phyloP scores from a whole-genome alignment of 2,888 invertebrate species.

The Dolichomitus sp. region DNA sequence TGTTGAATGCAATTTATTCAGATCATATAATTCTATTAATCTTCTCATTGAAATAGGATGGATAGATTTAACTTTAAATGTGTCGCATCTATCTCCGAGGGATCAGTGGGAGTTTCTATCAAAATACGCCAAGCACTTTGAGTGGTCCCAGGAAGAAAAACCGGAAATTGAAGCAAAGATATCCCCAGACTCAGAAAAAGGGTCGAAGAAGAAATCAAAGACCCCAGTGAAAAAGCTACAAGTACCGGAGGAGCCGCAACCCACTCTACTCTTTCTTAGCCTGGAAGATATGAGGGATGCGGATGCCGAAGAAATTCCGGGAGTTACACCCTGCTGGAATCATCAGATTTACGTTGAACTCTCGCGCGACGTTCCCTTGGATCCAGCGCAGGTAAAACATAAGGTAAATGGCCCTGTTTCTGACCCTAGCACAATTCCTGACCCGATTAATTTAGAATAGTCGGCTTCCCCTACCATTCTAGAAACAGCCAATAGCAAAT shows the following conservation, averaged over 20 bases:
- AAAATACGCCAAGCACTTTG: conserved; percentile 75
- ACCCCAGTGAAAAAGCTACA: conserved; percentile 4
- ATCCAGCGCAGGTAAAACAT: conserved; percentile 73
- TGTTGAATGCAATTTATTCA: not conserved
- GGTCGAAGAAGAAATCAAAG: conserved; percentile 40
- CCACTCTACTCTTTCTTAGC: conserved; percentile 70
- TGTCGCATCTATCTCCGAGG: conserved; percentile 70
- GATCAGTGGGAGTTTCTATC: conserved; percentile 77
- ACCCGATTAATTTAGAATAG: too few species aligned
- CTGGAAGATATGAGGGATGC: conserved; percentile 68
- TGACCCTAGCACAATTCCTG: too few species aligned
- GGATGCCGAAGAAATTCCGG: conserved; percentile 73
- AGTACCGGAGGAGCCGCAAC: conserved; percentile 49
- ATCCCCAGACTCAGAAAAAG: conserved; percentile 11
- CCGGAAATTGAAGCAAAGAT: not conserved
- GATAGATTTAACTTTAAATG: conserved; percentile 71
- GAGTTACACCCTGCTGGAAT: conserved; percentile 82
- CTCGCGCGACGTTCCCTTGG: conserved; percentile 84
- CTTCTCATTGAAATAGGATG: conserved; percentile 70
- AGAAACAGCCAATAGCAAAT: too few species aligned
- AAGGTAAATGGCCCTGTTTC: too few species aligned
- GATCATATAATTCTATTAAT: not conserved
- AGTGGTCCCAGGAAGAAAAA: conserved; percentile 55
- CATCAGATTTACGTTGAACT: conserved; percentile 84
- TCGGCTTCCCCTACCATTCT: too few species aligned